Conservation (phyloP, 1,140 invertebrate genomes). For the Panagrolaimus sp. region DNA sequence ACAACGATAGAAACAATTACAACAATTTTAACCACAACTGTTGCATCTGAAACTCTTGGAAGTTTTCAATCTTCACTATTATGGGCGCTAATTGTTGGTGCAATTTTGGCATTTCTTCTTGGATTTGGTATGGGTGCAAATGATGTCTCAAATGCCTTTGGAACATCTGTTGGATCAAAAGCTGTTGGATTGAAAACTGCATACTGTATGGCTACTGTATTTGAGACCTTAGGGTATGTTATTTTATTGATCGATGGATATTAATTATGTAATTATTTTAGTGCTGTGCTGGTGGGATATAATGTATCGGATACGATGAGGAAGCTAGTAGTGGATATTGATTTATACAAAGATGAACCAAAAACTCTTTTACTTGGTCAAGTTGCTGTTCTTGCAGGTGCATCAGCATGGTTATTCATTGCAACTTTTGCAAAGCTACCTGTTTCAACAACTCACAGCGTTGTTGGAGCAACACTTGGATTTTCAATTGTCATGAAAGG, state of each 20-base stretch:
- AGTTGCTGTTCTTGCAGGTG: constrained; percentile 71
- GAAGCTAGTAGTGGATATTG: constrained; percentile 52
- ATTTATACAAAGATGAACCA: constrained; percentile 46
- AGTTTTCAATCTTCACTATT: constrained; percentile 18
- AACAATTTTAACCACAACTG: background rate
- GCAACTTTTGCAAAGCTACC: constrained; percentile 87
- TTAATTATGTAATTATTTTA: no score
- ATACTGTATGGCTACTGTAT: constrained; percentile 34
- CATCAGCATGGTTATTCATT: constrained; percentile 81
- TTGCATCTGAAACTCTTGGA: background rate
- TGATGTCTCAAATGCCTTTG: constrained; percentile 88
- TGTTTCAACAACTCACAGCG: constrained; percentile 86
- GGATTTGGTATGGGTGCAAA: constrained; percentile 96
- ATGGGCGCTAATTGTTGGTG: constrained; percentile 69
- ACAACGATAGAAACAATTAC: background rate
- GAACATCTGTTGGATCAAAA: constrained; percentile 78
- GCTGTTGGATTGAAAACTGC: constrained; percentile 30
- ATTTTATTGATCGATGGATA: no score
- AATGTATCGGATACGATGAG: constrained; percentile 61
- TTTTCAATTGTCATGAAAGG: constrained; percentile 85
- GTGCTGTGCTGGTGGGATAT: constrained; percentile 63
- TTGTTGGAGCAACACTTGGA: constrained; percentile 90
- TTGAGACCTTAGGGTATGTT: constrained; percentile 28
- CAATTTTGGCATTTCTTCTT: constrained; percentile 83
- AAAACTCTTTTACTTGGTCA: constrained; percentile 67